Percentiles rank a stretch among this genome's conserved stretches.
These are phyloP conservation scores for Eospalax fontanierii DNA, from an alignment of 2,797 vertebrate genomes.

Conservation along the genomic window DNA sequence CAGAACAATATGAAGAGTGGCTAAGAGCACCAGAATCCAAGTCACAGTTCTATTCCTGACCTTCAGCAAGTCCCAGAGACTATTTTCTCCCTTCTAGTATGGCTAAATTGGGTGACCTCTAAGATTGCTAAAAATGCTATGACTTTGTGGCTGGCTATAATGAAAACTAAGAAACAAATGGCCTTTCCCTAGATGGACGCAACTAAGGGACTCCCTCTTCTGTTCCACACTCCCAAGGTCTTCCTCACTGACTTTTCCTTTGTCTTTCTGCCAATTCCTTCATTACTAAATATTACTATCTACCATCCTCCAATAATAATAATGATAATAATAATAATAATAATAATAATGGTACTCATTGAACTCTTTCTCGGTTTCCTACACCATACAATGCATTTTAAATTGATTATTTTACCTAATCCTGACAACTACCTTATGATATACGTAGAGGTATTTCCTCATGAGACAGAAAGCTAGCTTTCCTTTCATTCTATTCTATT, in stretches of 20 bases:
- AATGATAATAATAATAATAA: neutral
- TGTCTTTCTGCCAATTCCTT: slow-evolving; percentile 19
- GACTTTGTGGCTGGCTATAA: neutral
- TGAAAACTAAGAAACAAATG: neutral
- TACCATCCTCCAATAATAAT: neutral
- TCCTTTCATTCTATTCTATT: neutral
- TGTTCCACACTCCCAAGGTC: neutral
- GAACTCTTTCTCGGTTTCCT: neutral
- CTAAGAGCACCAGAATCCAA: neutral
- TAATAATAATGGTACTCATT: too few species aligned
- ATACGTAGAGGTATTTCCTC: neutral
- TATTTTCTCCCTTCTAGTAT: neutral
- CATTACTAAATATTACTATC: neutral
- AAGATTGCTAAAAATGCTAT: neutral
- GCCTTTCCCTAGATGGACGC: neutral
- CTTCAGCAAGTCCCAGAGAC: neutral
- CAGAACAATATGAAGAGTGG: neutral
- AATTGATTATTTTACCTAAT: slow-evolving; percentile 14
- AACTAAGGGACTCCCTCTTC: neutral
- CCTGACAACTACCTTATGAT: neutral
- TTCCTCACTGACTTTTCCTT: neutral
- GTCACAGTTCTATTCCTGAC: neutral
- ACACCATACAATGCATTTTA: neutral
- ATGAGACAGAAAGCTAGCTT: neutral
- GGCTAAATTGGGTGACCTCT: neutral